Conservation (phyloP, 2,113 vertebrate species). For the Nibea albiflora region DNA sequence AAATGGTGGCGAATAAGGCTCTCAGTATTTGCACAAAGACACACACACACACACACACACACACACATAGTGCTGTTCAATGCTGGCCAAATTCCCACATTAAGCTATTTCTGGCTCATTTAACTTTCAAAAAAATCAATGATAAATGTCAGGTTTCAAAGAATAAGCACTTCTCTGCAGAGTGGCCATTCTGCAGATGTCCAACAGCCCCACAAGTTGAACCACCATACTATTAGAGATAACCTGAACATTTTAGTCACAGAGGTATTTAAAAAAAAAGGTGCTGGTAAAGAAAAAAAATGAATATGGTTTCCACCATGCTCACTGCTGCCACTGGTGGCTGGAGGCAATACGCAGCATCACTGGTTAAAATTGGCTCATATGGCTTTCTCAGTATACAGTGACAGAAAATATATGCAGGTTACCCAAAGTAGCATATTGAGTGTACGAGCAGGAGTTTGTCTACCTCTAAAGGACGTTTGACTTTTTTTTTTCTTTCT, state of each 20-base stretch:
- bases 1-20: slow-evolving; percentile 1
- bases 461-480: too few species aligned
- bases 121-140: slow-evolving; percentile 14
- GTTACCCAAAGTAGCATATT: too few species aligned
- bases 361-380: not conserved
- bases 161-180: not conserved
- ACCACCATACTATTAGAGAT: too few species aligned
- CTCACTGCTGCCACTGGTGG: not conserved
- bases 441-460: too few species aligned
- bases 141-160: slow-evolving; percentile 25
- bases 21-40: not conserved
- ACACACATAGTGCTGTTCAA: not conserved
- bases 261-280: not conserved
- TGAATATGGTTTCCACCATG: not conserved
- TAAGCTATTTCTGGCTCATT: slow-evolving; percentile 23
- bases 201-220: not conserved
- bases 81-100: slow-evolving; percentile 6
- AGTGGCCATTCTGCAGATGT: not conserved
- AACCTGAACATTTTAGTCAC: not conserved
- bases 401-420: too few species aligned
- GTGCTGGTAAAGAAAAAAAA: not conserved
- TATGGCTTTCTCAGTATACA: not conserved
- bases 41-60: not conserved
- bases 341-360: not conserved
- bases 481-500: too few species aligned